These are phyloP conservation scores for Passerculus sandwichensis DNA, from an alignment of 2,797 vertebrate species.

Conservation along the genomic window DNA sequence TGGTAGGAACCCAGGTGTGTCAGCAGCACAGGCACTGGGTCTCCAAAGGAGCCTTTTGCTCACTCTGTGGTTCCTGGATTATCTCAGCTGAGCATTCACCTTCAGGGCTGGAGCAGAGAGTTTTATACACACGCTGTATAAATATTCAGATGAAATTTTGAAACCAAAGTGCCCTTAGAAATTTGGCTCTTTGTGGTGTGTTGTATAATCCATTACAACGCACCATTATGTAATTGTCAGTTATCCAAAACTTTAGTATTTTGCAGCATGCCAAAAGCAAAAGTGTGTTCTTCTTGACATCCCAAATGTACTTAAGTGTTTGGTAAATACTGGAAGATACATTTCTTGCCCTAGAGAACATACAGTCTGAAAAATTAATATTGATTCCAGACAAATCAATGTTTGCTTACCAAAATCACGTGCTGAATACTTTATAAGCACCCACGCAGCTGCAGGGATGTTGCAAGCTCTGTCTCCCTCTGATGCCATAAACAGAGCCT, in stretches of 20 bases:
- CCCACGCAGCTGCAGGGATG: background rate
- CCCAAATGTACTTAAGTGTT: background rate
- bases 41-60: background rate
- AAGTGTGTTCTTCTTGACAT: background rate
- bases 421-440: conserved; percentile 34
- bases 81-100: background rate
- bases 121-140: rapidly evolving
- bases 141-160: background rate
- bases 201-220: background rate
- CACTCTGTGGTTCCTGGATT: background rate
- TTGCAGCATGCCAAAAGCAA: background rate
- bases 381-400: conserved; percentile 56
- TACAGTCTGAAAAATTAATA: conserved; percentile 47
- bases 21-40: rapidly evolving
- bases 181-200: background rate
- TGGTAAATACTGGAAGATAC: conserved; percentile 18
- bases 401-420: conserved; percentile 39
- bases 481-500: background rate
- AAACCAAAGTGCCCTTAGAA: background rate
- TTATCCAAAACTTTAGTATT: background rate
- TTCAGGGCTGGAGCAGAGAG: background rate
- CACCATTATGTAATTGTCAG: background rate
- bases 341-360: conserved; percentile 37
- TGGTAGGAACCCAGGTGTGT: rapidly evolving
- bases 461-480: background rate